Evolutionary conservation across 2,113 vertebrate species (phyloP).

Genomic region (Erythrocercus mccallii): DNA sequence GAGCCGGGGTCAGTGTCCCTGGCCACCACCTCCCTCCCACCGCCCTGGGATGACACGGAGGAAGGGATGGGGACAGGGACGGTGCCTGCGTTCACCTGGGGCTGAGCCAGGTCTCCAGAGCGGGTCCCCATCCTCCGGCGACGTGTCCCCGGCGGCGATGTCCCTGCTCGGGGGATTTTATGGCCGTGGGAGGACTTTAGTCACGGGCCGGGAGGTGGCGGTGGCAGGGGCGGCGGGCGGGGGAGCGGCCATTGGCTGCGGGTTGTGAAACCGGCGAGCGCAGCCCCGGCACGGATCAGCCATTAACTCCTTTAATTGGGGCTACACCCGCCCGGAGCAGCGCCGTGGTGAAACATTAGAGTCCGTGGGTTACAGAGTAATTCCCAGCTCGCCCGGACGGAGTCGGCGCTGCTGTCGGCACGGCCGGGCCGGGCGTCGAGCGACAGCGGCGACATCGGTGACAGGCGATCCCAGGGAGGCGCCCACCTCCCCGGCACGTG

Average conservation of each 20-base stretch:
- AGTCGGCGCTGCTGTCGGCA: background rate
- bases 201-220: background rate
- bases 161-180: conserved; percentile 4
- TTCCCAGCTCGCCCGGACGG: background rate
- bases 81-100: conserved; percentile 37
- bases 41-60: background rate
- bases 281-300: conserved; percentile 20
- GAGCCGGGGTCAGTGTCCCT: rapidly evolving
- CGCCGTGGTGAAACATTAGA: background rate
- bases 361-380: conserved; percentile 1
- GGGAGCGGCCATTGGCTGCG: background rate
- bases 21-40: background rate
- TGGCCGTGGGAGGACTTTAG: conserved; percentile 64
- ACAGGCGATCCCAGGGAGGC: background rate
- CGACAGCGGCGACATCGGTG: background rate
- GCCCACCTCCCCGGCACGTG: background rate
- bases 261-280: conserved; percentile 43
- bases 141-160: background rate
- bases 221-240: background rate
- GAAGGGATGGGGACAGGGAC: background rate
- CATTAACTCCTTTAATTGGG: conserved; percentile 58
- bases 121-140: conserved; percentile 35
- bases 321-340: background rate
- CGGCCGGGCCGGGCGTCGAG: background rate
- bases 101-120: conserved; percentile 15